Evolutionary conservation across 1,140 invertebrate species (phyloP).

Genomic region (Gonatopus flavifemur): DNA sequence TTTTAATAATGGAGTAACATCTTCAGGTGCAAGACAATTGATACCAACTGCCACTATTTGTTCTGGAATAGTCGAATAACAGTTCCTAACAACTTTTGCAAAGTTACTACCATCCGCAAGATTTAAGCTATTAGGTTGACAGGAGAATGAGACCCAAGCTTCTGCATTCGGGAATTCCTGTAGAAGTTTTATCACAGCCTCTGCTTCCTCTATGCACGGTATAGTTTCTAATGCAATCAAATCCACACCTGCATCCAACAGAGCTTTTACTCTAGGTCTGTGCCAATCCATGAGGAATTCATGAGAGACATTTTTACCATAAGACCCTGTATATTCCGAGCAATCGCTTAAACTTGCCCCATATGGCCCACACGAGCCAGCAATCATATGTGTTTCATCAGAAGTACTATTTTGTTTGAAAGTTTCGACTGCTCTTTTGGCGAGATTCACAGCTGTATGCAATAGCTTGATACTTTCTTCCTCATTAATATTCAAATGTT

Average conservation of each 20-base stretch:
- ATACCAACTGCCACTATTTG: slow-evolving; percentile 80
- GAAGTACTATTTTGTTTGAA: slow-evolving; percentile 55
- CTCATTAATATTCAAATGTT: slow-evolving; percentile 66
- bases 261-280: slow-evolving; percentile 70
- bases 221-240: slow-evolving; percentile 87
- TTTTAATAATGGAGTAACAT: slow-evolving; percentile 61
- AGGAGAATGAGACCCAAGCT: slow-evolving; percentile 85
- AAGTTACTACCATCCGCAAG: slow-evolving; percentile 79
- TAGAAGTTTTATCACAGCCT: slow-evolving; percentile 76
- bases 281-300: slow-evolving; percentile 78
- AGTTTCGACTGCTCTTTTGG: slow-evolving; percentile 62
- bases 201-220: slow-evolving; percentile 78
- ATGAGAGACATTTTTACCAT: slow-evolving; percentile 68
- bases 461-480: slow-evolving; percentile 70
- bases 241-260: slow-evolving; percentile 78
- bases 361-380: slow-evolving; percentile 88
- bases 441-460: slow-evolving; percentile 68
- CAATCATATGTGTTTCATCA: slow-evolving; percentile 55
- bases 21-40: slow-evolving; percentile 76
- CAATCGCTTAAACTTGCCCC: slow-evolving; percentile 84
- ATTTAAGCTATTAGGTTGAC: slow-evolving; percentile 68
- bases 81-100: slow-evolving; percentile 61
- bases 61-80: slow-evolving; percentile 62
- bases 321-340: slow-evolving; percentile 87
- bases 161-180: slow-evolving; percentile 70